A percentile compares a stretch with the other conserved stretches of the same genome.
These are phyloP conservation scores for Antennarius striatus DNA, from an alignment of 2,113 vertebrate genomes.

Conservation along the genomic window DNA sequence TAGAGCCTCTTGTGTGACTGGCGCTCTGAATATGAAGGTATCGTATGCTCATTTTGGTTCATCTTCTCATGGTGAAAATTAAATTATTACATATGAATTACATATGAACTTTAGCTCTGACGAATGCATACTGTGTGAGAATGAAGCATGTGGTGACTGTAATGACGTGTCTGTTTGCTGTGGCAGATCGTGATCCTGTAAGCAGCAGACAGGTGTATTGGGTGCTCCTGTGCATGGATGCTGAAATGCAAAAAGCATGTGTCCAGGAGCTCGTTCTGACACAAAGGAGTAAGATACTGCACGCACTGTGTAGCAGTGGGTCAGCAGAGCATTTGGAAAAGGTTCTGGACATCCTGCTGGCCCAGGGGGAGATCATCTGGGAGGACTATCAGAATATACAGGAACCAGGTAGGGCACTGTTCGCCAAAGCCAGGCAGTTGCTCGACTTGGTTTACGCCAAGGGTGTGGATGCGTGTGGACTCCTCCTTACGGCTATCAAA, in stretches of 20 bases:
- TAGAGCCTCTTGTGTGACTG: too few relatives aligned
- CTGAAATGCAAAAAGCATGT: slow-evolving; percentile 60
- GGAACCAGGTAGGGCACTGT: slow-evolving; percentile 69
- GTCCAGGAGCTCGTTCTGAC: slow-evolving; percentile 74
- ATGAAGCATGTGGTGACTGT: not conserved
- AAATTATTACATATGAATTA: too few relatives aligned
- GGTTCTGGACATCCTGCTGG: slow-evolving; percentile 82
- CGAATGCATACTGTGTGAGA: not conserved
- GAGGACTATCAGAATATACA: slow-evolving; percentile 83
- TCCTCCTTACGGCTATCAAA: slow-evolving; percentile 69
- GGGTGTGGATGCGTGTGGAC: slow-evolving; percentile 72
- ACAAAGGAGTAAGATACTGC: slow-evolving; percentile 79
- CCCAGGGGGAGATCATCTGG: slow-evolving; percentile 78
- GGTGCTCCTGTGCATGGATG: slow-evolving; percentile 15
- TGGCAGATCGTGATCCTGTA: slow-evolving; percentile 2
- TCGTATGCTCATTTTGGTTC: too few relatives aligned
- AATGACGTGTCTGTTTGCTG: not conserved
- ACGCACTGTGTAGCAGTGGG: slow-evolving; percentile 76
- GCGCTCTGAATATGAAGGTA: too few relatives aligned
- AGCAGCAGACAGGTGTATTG: not conserved
- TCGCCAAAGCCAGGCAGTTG: slow-evolving; percentile 73
- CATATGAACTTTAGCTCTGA: not conserved
- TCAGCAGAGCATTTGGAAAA: slow-evolving; percentile 80
- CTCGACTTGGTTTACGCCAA: slow-evolving; percentile 81
- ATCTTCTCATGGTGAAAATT: too few relatives aligned